Base-by-base conservation (phyloP, 2,888 invertebrate species). In the Caenorhabditis becei region DNA sequence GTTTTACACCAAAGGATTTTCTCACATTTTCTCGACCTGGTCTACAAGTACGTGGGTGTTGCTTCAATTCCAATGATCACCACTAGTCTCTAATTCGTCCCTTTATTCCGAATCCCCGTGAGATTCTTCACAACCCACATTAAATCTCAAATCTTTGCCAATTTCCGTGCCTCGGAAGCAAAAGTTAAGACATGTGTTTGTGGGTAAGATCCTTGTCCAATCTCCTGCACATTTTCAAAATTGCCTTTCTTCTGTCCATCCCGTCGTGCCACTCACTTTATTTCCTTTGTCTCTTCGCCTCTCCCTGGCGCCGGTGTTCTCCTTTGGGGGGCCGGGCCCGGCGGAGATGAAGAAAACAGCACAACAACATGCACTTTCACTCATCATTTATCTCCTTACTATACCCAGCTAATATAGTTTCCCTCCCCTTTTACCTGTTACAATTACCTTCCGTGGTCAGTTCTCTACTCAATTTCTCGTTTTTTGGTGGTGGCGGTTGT, bases 201-300 rank as follows among this genome's bases (percentile, higher is more conserved):
- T 71, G 62, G 71, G 54, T 62, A 53, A 58, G 58, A 35, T 49
- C 49, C 44, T 24, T 47, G 20, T 54, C n/a, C 47, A 14, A 7
- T 28, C 24, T 14, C 18, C 51, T 53, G 56, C 63, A 72, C 72
- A 72, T 72, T 63, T 72, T 72, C 63, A 63, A 72, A 72, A 72
- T 63, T 72, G 63, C 58, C 61, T 62, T 62, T 62, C 53, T 61
- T 53, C 23, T 47, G 2, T n/a, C 24, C 24, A 10, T 51, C 24
- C 18, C 23, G 16, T 28, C 54, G 14, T 24, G 7, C 47, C 47
- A n/a, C 18, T 7, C 47, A 47, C 18, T 18, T 18, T 18, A 47
- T 18, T 47, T 47, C 18, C 47, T 47, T 47, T 47, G 47, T 47
- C 47, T 47, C 10, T 4, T n/a, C 18, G 3, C 18, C 18, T 47